These are phyloP conservation scores for Pyrrhopygopsis socrates DNA, from an alignment of 2,888 invertebrate species.

Conservation along the genomic window DNA sequence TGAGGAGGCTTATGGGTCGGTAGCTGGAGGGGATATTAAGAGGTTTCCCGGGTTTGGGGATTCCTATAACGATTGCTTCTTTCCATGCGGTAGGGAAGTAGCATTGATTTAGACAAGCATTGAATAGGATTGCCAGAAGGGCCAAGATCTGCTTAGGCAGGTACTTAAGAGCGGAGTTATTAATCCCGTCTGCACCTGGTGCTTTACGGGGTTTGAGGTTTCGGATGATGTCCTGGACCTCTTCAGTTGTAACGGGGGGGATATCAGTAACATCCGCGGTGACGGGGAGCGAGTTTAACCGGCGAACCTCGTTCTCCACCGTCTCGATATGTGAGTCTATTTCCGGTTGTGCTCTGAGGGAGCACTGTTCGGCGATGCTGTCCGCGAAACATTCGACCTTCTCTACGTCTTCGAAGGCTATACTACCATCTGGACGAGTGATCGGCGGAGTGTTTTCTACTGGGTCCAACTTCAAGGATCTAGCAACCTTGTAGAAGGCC, in stretches of 20 bases:
- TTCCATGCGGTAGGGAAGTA: conserved; percentile 29
- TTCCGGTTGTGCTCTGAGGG: too few relatives aligned
- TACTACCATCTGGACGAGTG: too few relatives aligned
- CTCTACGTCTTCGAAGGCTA: too few relatives aligned
- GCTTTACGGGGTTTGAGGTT: conserved; percentile 11
- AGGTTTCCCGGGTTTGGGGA: conserved; percentile 28
- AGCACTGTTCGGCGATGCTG: too few relatives aligned
- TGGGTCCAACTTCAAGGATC: too few relatives aligned
- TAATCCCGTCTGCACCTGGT: conserved; percentile 21
- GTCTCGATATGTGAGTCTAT: too few relatives aligned
- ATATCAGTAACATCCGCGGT: neutral
- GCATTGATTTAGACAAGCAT: neutral
- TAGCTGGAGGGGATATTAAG: conserved; percentile 4
- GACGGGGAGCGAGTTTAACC: too few relatives aligned
- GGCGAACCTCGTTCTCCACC: too few relatives aligned
- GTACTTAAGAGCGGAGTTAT: conserved; percentile 20
- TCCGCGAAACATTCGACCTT: too few relatives aligned
- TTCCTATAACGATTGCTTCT: conserved; percentile 9
- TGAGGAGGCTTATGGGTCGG: neutral
- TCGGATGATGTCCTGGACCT: neutral
- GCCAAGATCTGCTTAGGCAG: neutral
- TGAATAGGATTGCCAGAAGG: neutral
- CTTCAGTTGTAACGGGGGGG: neutral
- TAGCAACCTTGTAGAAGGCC: too few relatives aligned
- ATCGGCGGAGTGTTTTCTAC: too few relatives aligned